phyloP scores from a whole-genome alignment of 2,113 vertebrate species.

The Puntigrus tetrazona region DNA sequence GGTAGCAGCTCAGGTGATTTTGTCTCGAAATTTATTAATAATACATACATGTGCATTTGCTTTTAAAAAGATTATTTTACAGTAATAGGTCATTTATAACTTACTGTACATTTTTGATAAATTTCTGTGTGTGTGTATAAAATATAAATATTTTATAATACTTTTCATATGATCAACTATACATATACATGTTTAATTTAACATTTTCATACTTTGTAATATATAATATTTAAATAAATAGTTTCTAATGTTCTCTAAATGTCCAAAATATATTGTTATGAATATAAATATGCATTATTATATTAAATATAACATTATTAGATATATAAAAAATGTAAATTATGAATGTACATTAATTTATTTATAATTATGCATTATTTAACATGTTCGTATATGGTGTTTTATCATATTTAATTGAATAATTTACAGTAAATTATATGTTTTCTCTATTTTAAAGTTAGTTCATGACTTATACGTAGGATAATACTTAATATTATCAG shows the following conservation, averaged over 20 bases:
- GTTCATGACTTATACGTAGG: not conserved
- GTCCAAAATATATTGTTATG: not conserved
- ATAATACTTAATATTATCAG: not conserved
- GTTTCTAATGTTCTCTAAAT: not conserved
- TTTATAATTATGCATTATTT: not conserved
- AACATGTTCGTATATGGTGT: not conserved
- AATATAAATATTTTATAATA: not conserved
- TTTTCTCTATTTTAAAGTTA: not conserved
- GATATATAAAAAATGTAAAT: no score
- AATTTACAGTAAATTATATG: not conserved
- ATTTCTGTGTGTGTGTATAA: not conserved
- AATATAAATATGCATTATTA: not conserved
- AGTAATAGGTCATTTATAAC: not conserved
- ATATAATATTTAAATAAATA: not conserved
- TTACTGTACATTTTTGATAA: not conserved
- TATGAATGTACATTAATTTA: not conserved
- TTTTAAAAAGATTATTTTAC: not conserved
- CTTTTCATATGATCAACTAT: not conserved
- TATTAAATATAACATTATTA: no score
- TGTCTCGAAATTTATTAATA: not conserved
- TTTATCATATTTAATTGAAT: not conserved
- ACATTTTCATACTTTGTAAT: not conserved
- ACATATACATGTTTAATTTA: not conserved
- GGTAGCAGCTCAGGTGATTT: not conserved
- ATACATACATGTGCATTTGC: not conserved